Evolutionary conservation across 2,113 vertebrate species (phyloP).

Genomic region (Chionomys nivalis): DNA sequence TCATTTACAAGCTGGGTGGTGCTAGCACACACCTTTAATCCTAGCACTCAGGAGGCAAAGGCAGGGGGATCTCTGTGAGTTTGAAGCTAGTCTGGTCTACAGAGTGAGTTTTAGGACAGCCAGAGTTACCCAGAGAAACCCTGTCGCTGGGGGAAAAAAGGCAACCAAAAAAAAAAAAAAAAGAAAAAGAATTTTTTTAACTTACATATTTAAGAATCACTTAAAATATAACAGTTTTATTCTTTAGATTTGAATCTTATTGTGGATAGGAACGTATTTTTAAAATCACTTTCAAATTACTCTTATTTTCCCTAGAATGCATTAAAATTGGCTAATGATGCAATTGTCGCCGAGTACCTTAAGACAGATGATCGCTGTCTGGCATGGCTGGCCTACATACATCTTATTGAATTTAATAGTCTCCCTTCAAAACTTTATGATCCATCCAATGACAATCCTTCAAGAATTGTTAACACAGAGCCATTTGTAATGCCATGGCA

Average conservation of each 20-base stretch:
- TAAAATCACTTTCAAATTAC: slow-evolving; percentile 25
- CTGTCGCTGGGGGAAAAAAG: not conserved
- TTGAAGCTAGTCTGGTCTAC: not conserved
- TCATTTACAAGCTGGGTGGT: not conserved
- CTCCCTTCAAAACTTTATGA: slow-evolving; percentile 92
- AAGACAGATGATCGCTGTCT: slow-evolving; percentile 89
- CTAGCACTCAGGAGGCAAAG: not conserved
- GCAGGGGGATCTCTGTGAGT: not conserved
- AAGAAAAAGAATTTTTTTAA: not conserved
- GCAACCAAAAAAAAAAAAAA: not conserved
- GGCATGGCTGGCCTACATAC: slow-evolving; percentile 95
- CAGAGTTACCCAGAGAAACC: not conserved
- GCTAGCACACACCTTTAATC: not conserved
- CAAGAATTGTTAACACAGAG: slow-evolving; percentile 91
- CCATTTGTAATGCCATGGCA: slow-evolving; percentile 94
- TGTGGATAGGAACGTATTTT: not conserved
- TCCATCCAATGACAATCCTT: slow-evolving; percentile 90
- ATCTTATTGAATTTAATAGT: slow-evolving; percentile 92
- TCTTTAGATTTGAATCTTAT: slow-evolving; percentile 61
- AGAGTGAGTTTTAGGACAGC: not conserved
- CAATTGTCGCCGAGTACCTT: slow-evolving; percentile 85
- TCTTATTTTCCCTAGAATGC: slow-evolving; percentile 87
- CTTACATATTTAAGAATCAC: slow-evolving; percentile 20
- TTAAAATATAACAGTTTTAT: not conserved
- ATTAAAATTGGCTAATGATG: slow-evolving; percentile 85